These are phyloP conservation scores for Ecliptopera silaceata DNA, from an alignment of 2,888 invertebrate species.

Conservation along the genomic window DNA sequence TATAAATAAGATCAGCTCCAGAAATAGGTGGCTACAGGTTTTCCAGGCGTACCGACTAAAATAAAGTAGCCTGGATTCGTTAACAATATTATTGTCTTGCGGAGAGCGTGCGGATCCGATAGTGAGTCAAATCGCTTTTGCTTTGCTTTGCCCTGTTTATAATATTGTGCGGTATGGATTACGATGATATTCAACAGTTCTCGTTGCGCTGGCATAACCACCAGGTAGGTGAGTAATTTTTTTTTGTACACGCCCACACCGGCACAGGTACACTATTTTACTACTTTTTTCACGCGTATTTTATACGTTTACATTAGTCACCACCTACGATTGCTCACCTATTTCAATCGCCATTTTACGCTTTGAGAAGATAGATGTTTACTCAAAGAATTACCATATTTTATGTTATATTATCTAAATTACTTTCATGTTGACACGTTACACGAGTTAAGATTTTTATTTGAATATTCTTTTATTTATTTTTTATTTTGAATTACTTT, in stretches of 20 bases:
- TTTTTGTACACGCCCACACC: constrained; percentile 58
- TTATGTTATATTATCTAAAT: background rate
- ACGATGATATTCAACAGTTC: constrained; percentile 89
- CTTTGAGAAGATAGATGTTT: constrained; percentile 12
- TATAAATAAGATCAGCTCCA: constrained; percentile 84
- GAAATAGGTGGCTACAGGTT: constrained; percentile 84
- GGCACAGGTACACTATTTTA: constrained; percentile 50
- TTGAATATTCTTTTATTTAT: constrained; percentile 9
- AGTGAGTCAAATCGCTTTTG: constrained; percentile 59
- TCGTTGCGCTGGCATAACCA: constrained; percentile 94
- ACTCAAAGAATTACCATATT: background rate
- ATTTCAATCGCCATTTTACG: constrained; percentile 22
- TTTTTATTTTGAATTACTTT: background rate
- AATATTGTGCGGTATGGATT: constrained; percentile 70
- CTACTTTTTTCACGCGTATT: constrained; percentile 43
- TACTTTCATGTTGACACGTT: constrained; percentile 6
- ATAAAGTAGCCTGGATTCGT: constrained; percentile 83
- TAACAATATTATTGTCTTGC: constrained; percentile 81
- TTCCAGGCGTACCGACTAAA: constrained; percentile 83
- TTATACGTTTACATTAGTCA: constrained; percentile 37
- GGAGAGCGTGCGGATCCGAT: constrained; percentile 59
- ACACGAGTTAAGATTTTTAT: constrained; percentile 17
- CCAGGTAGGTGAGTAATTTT: constrained; percentile 84
- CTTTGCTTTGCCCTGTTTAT: constrained; percentile 55
- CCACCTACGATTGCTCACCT: constrained; percentile 32